Evolutionary conservation across 2,888 invertebrate species (phyloP).

Genomic region (Trissoscelio sp.): DNA sequence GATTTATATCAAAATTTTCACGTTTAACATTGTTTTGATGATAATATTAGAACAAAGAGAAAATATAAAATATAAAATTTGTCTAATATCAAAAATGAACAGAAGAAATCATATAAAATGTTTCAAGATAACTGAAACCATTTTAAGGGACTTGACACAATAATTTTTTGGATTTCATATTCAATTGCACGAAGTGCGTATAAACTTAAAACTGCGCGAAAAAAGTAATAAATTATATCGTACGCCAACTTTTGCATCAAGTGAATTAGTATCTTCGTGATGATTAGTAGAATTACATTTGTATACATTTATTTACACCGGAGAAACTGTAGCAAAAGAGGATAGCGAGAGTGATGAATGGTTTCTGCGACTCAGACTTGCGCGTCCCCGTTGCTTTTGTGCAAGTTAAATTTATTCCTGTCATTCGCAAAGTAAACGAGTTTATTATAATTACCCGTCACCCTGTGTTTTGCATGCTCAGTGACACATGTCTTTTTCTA

Average conservation of each 20-base stretch:
- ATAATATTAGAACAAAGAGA: too few relatives aligned
- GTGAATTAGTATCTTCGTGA: slow-evolving; percentile 36
- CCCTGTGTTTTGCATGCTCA: not conserved
- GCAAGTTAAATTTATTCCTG: slow-evolving; percentile 73
- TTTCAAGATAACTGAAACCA: too few relatives aligned
- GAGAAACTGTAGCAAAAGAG: slow-evolving; percentile 52
- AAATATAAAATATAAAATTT: too few relatives aligned
- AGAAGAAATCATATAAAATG: too few relatives aligned
- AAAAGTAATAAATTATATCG: not conserved
- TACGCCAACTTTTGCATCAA: slow-evolving; percentile 10
- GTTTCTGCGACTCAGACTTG: slow-evolving; percentile 73
- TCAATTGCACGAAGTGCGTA: slow-evolving; percentile 1
- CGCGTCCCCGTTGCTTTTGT: slow-evolving; percentile 69
- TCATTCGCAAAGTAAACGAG: slow-evolving; percentile 70
- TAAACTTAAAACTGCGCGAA: too few relatives aligned
- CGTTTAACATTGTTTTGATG: too few relatives aligned
- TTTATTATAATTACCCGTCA: slow-evolving; percentile 71
- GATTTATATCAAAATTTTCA: slow-evolving; percentile 30
- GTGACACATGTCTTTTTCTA: slow-evolving; percentile 16
- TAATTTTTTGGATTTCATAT: not conserved
- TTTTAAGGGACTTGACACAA: too few relatives aligned
- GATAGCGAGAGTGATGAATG: slow-evolving; percentile 71
- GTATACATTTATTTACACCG: slow-evolving; percentile 68
- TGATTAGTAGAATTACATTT: slow-evolving; percentile 67
- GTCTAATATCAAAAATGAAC: too few relatives aligned